Base-by-base conservation (phyloP, 1,140 invertebrate genomes). In the Drosophila azteca region DNA sequence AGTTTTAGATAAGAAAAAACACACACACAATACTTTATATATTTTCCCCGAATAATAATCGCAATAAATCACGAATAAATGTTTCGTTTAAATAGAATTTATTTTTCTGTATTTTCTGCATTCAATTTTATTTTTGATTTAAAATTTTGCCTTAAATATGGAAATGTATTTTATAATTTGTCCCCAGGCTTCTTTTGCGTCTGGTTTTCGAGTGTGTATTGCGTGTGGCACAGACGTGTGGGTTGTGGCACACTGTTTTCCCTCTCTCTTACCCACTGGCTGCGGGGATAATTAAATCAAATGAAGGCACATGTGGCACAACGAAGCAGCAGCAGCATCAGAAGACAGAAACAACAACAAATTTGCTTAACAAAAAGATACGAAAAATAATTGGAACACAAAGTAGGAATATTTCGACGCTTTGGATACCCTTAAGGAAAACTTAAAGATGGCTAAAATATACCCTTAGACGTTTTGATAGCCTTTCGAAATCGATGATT, bases 211-310 rank as follows among this genome's bases (percentile, higher is more conserved):
- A 41, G 41, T 52, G 41, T 52, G 50, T n/a, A 55, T 53, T 72
- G 44, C 66, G 55, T 72, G 69, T 35, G 49, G 31, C 53, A n/a
- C n/a, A n/a, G n/a, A 69, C 24, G 44, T 53, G 49, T 39, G 35
- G 11, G 11, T 66, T 67, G 65, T 66, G 46, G 20, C n/a, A 39
- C 44, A 35, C 24, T 66, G 35, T 52, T 66, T 65, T 52, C 9
- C 20, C 22, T 2, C 5, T 3, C 9, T 7, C 13, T 20, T 26
- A 1, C 29, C 20, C 15, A 39, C 17, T 11, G 29, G 29, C 11
- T 66, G 15, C 8, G 39, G 54, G 50, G 43, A 76, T 72, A 84
- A 70, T 83, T 79, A 79, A 76, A 83, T 68, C 48, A 60, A 67
- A 59, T 29, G 31, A 15, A 45, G 60, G 59, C 59, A 73, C 59